Percentiles rank a stretch among this genome's conserved stretches.
phyloP scores from a whole-genome alignment of 2,797 vertebrate species.

The Apogon talboti region DNA sequence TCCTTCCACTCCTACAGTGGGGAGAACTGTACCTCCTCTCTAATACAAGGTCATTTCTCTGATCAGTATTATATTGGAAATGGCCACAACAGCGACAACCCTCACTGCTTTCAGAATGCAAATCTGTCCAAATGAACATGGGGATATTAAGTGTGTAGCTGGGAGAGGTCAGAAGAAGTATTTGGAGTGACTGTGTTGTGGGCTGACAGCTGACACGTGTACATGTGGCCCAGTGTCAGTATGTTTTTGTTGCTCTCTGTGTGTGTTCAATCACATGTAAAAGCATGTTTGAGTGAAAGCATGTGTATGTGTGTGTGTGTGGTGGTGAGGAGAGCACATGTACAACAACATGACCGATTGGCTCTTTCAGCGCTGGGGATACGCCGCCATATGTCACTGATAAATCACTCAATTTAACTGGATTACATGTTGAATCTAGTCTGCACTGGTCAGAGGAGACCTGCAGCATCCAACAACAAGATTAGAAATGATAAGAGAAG shows the following conservation, averaged over 20 bases:
- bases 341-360: slow-evolving; percentile 41
- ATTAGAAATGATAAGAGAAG: slow-evolving; percentile 23
- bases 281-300: slow-evolving; percentile 31
- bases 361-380: slow-evolving; percentile 27
- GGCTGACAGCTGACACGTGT: slow-evolving; percentile 53
- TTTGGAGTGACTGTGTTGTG: slow-evolving; percentile 12
- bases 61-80: slow-evolving; percentile 19
- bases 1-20: slow-evolving; percentile 26
- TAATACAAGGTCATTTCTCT: slow-evolving; percentile 42
- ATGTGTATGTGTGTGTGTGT: slow-evolving; percentile 3
- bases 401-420: slow-evolving; percentile 46
- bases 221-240: slow-evolving; percentile 24
- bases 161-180: too few species aligned
- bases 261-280: slow-evolving; percentile 41
- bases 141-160: too few species aligned
- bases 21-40: slow-evolving; percentile 23
- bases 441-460: slow-evolving; percentile 3
- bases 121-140: slow-evolving; percentile 7
- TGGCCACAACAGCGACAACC: neutral
- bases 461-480: slow-evolving; percentile 34
- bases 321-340: slow-evolving; percentile 11
- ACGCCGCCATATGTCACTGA: slow-evolving; percentile 30
- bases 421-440: slow-evolving; percentile 28
- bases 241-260: slow-evolving; percentile 56
- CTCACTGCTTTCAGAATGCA: neutral